Evolutionary conservation across 37 sponge, comb jelly and placozoan species (phyloP).

Genomic region (Hormiphora californensis): DNA sequence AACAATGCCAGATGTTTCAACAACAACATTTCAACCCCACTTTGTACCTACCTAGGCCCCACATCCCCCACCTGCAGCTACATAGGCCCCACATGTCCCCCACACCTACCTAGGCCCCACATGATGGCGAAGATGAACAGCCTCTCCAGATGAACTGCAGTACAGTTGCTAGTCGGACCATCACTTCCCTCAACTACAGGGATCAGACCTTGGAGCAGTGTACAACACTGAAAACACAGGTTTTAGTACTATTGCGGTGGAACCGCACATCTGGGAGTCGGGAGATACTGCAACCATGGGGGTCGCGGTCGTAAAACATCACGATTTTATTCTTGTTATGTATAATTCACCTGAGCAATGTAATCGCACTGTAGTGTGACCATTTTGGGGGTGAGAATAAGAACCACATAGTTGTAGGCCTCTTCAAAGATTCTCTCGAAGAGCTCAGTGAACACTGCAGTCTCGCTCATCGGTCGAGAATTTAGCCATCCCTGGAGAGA

Average conservation of each 20-base stretch:
- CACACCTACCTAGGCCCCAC: slow-evolving; percentile 79
- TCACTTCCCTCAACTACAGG: slow-evolving; percentile 10
- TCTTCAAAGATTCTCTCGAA: slow-evolving; percentile 52
- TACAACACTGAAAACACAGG: slow-evolving; percentile 6
- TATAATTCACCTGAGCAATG: slow-evolving; percentile 52
- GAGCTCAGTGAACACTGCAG: slow-evolving; percentile 24
- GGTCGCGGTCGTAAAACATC: background rate
- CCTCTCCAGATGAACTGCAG: slow-evolving; percentile 68
- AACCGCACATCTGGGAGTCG: too few species aligned
- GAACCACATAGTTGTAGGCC: slow-evolving; percentile 28
- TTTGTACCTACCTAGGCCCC: too few species aligned
- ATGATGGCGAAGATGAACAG: slow-evolving; percentile 88
- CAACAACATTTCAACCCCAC: too few species aligned
- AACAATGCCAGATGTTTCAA: too few species aligned
- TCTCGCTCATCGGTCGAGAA: background rate
- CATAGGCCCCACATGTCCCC: too few species aligned
- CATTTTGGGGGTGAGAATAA: slow-evolving; percentile 53
- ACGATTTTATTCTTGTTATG: background rate
- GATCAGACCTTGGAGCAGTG: slow-evolving; percentile 48
- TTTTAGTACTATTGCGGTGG: background rate
- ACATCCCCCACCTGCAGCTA: too few species aligned
- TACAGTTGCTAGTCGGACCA: slow-evolving; percentile 40
- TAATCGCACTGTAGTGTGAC: slow-evolving; percentile 56
- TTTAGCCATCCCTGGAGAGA: slow-evolving; percentile 56
- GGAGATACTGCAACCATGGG: too few species aligned